Evolutionary conservation across 2,113 vertebrate species (phyloP).

Genomic region (Mormoops blainvillei): DNA sequence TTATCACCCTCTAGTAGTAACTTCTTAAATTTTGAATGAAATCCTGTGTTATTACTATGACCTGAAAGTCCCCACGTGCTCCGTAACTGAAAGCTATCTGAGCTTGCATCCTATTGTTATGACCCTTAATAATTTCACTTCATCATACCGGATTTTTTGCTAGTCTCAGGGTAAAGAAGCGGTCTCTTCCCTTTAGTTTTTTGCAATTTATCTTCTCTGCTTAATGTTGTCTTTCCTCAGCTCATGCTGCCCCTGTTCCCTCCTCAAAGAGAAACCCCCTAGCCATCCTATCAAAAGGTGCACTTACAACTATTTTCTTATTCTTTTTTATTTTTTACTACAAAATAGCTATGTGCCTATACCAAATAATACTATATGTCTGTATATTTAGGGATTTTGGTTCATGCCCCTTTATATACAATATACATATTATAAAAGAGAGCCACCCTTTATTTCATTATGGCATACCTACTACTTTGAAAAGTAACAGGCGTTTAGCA

Average conservation of each 20-base stretch:
- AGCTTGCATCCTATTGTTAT: background rate
- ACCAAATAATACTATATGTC: background rate
- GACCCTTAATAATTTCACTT: background rate
- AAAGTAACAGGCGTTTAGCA: background rate
- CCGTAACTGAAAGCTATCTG: background rate
- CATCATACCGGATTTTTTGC: background rate
- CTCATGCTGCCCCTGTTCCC: background rate
- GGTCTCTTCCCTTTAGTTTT: background rate
- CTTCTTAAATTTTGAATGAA: background rate
- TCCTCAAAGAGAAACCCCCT: background rate
- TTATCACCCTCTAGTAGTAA: background rate
- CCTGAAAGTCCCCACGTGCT: background rate
- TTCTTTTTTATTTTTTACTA: background rate
- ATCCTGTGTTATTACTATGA: background rate
- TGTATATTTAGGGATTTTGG: background rate
- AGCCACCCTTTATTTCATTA: background rate
- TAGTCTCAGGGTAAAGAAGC: background rate
- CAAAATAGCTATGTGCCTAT: background rate
- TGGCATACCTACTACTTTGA: background rate
- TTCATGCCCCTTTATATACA: background rate
- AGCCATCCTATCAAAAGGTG: background rate
- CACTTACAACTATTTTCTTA: background rate
- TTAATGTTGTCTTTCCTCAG: background rate
- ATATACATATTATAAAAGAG: background rate
- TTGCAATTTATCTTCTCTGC: background rate